These are phyloP conservation scores for Lochmaea crataegi DNA, from an alignment of 2,888 invertebrate species.

Conservation along the genomic window DNA sequence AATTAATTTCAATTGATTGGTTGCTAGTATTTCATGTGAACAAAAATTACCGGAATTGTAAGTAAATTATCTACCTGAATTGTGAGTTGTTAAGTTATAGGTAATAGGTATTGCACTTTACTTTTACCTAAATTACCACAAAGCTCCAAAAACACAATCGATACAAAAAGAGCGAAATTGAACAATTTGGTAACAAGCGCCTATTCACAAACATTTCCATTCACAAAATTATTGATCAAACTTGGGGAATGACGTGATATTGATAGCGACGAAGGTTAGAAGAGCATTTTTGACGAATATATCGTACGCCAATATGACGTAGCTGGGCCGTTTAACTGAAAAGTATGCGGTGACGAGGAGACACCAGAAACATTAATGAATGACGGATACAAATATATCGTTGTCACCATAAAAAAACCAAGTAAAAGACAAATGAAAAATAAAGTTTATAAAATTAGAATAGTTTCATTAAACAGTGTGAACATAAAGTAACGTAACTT, in stretches of 20 bases:
- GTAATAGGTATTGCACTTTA: background rate
- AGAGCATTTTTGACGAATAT: constrained; percentile 1
- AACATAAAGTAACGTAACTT: no score
- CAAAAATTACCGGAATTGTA: no score
- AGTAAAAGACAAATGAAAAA: background rate
- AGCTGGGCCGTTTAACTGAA: no score
- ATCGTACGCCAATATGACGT: constrained; percentile 14
- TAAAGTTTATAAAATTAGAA: background rate
- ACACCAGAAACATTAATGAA: constrained; percentile 2
- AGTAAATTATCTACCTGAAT: no score
- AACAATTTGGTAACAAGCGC: constrained; percentile 29
- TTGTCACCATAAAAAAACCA: background rate
- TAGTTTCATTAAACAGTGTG: no score
- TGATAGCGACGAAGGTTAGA: constrained; percentile 14
- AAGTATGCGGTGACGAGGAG: constrained; percentile 9
- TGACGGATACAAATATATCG: background rate
- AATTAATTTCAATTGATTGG: no score
- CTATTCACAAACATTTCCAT: constrained; percentile 30
- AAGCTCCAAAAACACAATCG: constrained; percentile 10
- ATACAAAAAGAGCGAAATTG: constrained; percentile 14
- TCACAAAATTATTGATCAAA: constrained; percentile 43
- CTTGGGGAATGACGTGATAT: constrained; percentile 26
- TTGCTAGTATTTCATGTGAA: no score
- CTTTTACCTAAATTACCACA: background rate
- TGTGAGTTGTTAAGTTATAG: no score